phyloP scores from a whole-genome alignment of 2,888 invertebrate genomes.

The Thymelicus sylvestris region DNA sequence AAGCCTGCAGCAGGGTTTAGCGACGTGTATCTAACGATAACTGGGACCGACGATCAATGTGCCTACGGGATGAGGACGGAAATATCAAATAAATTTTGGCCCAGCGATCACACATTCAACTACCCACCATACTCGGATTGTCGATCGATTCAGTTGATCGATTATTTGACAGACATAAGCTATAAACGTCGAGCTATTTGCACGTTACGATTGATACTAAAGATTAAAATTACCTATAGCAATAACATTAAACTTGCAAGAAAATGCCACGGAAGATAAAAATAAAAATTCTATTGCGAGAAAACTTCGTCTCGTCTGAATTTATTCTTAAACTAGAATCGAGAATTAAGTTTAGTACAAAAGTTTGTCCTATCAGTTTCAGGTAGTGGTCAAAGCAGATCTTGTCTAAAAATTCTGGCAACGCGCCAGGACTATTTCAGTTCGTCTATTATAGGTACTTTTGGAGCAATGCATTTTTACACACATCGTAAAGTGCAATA shows the following conservation, averaged over 20 bases:
- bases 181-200: not conserved
- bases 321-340: constrained; percentile 31
- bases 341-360: constrained; percentile 35
- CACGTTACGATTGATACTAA: not conserved
- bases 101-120: too few relatives aligned
- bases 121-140: too few relatives aligned
- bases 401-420: constrained; percentile 31
- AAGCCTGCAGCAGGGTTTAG: too few relatives aligned
- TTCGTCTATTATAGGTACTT: constrained; percentile 10
- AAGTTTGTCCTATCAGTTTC: constrained; percentile 36
- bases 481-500: constrained; percentile 10
- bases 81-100: too few relatives aligned
- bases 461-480: constrained; percentile 4
- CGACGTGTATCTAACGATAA: too few relatives aligned
- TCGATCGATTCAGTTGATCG: too few relatives aligned
- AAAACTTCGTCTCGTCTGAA: constrained; percentile 20
- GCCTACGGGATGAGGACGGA: too few relatives aligned
- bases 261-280: constrained; percentile 1
- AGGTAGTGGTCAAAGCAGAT: constrained; percentile 37
- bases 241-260: constrained; percentile 3
- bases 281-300: constrained; percentile 17
- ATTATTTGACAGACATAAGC: too few relatives aligned
- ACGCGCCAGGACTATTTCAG: constrained; percentile 23
- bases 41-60: too few relatives aligned
- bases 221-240: not conserved